Evolutionary conservation across 1,140 invertebrate genomes (phyloP).

Genomic region (Caenorhabditis latens): DNA sequence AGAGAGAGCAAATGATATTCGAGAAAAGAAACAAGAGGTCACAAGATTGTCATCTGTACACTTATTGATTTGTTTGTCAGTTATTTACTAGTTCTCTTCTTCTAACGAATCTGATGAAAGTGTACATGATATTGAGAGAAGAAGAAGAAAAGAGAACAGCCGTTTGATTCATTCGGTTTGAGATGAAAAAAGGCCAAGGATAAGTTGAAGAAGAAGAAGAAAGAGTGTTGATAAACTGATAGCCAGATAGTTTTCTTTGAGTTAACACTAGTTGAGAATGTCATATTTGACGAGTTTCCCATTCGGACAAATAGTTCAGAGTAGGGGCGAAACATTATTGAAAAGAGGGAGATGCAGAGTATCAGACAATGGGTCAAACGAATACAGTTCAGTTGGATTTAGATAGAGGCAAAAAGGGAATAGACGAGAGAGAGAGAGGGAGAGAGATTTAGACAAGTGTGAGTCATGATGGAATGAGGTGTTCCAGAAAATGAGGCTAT

Average conservation of each 20-base stretch:
- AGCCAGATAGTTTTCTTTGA: not conserved
- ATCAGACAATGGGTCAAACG: conserved; percentile 26
- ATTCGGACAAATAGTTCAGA: conserved; percentile 7
- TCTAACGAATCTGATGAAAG: not conserved
- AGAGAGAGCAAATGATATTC: not conserved
- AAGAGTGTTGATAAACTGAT: not conserved
- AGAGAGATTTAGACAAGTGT: not conserved
- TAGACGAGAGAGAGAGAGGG: not conserved
- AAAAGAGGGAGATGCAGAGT: not conserved
- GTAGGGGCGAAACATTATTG: not conserved
- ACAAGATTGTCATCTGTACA: not conserved
- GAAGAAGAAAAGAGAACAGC: not conserved
- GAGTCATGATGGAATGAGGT: too few relatives aligned
- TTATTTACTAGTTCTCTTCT: not conserved
- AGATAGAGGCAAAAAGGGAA: not conserved
- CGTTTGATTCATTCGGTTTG: not conserved
- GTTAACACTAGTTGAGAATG: too few relatives aligned
- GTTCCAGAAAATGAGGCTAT: too few relatives aligned
- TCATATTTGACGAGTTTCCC: too few relatives aligned
- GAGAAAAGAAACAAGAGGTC: too few relatives aligned
- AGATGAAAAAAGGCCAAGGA: conserved; percentile 24
- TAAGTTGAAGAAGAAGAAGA: conserved; percentile 2
- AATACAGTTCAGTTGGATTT: not conserved
- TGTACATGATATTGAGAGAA: conserved; percentile 35
- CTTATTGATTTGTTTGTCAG: conserved; percentile 27